These are phyloP conservation scores for Ephialtes manifestator DNA, from an alignment of 2,888 invertebrate species.

Conservation along the genomic window DNA sequence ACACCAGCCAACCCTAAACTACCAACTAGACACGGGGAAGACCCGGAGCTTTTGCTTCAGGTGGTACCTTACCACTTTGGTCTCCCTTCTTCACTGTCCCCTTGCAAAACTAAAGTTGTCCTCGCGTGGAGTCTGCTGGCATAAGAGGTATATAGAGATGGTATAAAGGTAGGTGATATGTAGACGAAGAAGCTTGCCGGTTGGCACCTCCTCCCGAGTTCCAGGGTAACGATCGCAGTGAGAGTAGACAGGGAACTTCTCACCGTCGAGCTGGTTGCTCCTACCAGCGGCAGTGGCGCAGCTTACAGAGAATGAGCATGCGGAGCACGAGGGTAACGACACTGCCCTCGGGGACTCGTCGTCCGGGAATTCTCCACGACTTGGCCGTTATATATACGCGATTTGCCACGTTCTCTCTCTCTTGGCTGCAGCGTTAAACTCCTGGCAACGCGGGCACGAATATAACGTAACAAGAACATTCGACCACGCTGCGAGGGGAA, in stretches of 20 bases:
- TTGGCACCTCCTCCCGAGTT: slow-evolving; percentile 64
- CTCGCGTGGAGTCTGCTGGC: slow-evolving; percentile 2
- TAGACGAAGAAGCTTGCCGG: slow-evolving; percentile 59
- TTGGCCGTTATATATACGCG: slow-evolving; percentile 60
- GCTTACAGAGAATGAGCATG: slow-evolving; percentile 53
- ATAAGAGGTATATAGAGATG: slow-evolving; percentile 24
- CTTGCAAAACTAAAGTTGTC: slow-evolving; percentile 17
- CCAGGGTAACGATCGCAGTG: slow-evolving; percentile 59
- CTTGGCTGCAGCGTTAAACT: slow-evolving; percentile 55
- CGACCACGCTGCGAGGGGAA: background rate
- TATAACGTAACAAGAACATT: slow-evolving; percentile 35
- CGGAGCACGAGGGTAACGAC: slow-evolving; percentile 61
- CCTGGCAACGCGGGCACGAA: slow-evolving; percentile 36
- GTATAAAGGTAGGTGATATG: slow-evolving; percentile 47
- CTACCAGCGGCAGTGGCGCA: slow-evolving; percentile 37
- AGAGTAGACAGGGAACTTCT: slow-evolving; percentile 54
- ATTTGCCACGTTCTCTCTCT: slow-evolving; percentile 54
- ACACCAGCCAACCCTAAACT: slow-evolving; percentile 20
- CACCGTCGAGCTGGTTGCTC: slow-evolving; percentile 37
- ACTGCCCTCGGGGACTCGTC: slow-evolving; percentile 65
- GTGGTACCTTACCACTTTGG: slow-evolving; percentile 43
- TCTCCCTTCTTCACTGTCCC: slow-evolving; percentile 21
- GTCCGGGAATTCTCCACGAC: slow-evolving; percentile 66
- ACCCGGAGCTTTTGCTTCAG: slow-evolving; percentile 27
- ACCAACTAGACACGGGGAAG: slow-evolving; percentile 27